Percentiles rank a stretch among this genome's conserved stretches.
These are phyloP conservation scores for Myocastor coypus DNA, from an alignment of 2,113 vertebrate genomes.

Conservation along the genomic window DNA sequence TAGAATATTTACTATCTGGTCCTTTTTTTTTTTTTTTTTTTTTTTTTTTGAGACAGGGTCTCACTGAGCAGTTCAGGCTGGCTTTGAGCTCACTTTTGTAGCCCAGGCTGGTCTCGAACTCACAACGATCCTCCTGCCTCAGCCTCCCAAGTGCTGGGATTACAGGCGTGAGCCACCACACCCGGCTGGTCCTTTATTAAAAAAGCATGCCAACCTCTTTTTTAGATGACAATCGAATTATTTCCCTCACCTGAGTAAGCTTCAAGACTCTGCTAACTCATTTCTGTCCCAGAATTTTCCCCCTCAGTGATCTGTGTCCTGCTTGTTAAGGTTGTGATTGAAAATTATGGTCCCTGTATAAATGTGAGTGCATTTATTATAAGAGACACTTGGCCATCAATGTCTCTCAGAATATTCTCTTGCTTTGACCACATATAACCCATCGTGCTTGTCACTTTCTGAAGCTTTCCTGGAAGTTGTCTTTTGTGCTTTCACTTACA, in stretches of 20 bases:
- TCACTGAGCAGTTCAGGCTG: too few species aligned
- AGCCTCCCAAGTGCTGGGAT: too few species aligned
- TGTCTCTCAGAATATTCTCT: not conserved
- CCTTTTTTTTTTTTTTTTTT: too few species aligned
- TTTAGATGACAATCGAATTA: not conserved
- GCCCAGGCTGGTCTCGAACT: too few species aligned
- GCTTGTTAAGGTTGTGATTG: not conserved
- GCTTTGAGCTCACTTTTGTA: too few species aligned
- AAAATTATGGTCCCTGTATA: not conserved
- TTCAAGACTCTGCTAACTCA: not conserved
- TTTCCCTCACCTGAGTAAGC: not conserved
- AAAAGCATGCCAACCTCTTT: not conserved
- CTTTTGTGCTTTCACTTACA: not conserved
- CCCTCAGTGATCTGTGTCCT: not conserved
- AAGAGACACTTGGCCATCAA: not conserved
- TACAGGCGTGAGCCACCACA: too few species aligned
- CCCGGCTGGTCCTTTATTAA: too few species aligned
- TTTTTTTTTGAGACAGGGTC: too few species aligned
- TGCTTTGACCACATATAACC: not conserved
- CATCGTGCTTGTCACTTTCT: not conserved
- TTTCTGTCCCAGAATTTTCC: not conserved
- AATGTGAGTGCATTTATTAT: not conserved
- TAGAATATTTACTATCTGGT: not conserved
- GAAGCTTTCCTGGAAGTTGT: not conserved
- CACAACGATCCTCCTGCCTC: too few species aligned